Conservation (phyloP, 2,113 vertebrate species). For the Bucco capensis region DNA sequence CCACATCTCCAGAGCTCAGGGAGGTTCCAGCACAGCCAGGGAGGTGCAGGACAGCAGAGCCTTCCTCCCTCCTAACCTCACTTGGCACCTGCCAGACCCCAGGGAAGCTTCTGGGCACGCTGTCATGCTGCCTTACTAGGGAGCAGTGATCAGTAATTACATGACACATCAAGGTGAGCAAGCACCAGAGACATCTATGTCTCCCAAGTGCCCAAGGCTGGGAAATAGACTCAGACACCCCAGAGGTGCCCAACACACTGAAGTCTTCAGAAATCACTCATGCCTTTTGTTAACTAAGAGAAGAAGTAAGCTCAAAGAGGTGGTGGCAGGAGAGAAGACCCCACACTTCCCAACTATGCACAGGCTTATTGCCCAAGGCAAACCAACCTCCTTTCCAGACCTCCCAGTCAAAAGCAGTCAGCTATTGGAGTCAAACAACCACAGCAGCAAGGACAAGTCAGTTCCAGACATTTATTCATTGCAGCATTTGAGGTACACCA, state of each 20-base stretch:
- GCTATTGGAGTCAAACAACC: background rate
- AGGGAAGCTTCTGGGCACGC: accelerated
- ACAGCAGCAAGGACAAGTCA: background rate
- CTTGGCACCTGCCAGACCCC: background rate
- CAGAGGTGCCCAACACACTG: background rate
- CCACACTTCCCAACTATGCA: accelerated
- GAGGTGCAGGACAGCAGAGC: background rate
- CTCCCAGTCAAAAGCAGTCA: background rate
- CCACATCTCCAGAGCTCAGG: background rate
- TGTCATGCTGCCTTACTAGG: background rate
- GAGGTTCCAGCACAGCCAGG: accelerated
- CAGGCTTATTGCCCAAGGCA: background rate
- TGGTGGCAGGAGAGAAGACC: background rate
- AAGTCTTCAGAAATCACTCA: background rate
- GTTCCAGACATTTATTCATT: conserved; percentile 25
- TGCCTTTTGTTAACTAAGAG: background rate
- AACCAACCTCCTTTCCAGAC: background rate
- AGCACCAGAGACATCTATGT: background rate
- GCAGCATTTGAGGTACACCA: background rate
- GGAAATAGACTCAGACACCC: background rate
- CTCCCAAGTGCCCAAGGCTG: background rate
- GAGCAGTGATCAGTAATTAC: background rate
- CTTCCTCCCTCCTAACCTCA: background rate
- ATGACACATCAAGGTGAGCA: background rate
- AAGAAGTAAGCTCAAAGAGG: background rate